Conservation (phyloP, 2,888 invertebrate genomes). For the Quadroppia sp. region DNA sequence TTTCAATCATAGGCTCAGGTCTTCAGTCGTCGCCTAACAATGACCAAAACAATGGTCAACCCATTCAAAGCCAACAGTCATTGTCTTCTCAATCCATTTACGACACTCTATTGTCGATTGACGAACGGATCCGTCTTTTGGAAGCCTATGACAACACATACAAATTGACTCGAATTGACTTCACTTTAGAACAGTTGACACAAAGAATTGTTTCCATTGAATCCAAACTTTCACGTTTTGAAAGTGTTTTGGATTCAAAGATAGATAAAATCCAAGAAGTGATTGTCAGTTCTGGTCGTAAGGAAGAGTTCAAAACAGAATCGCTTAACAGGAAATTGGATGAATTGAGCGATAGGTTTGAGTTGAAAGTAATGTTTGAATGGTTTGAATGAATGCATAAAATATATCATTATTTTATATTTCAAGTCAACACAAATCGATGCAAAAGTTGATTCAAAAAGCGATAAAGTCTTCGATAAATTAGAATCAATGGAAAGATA, state of each 20-base stretch:
- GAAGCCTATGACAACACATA: constrained; percentile 45
- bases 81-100: constrained; percentile 40
- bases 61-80: not conserved
- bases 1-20: not conserved
- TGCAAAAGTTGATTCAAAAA: constrained; percentile 44
- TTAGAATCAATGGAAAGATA: constrained; percentile 45
- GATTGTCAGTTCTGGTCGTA: constrained; percentile 43
- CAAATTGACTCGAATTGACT: constrained; percentile 51
- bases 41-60: not conserved
- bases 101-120: constrained; percentile 46
- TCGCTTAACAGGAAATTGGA: constrained; percentile 44
- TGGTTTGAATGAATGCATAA: no score
- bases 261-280: constrained; percentile 46
- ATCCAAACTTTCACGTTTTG: constrained; percentile 53
- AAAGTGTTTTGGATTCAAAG: constrained; percentile 49
- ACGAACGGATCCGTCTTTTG: constrained; percentile 45
- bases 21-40: not conserved
- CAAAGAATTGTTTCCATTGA: constrained; percentile 56
- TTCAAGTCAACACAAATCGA: constrained; percentile 40
- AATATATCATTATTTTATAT: no score
- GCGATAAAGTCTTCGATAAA: constrained; percentile 42
- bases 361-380: constrained; percentile 43
- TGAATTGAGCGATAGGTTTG: constrained; percentile 44
- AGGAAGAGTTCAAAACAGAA: constrained; percentile 45
- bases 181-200: constrained; percentile 52